A percentile compares a stretch with the other conserved stretches of the same genome.
Conservation (phyloP, 2,888 invertebrate genomes). For the Cyrtodaria siliqua region DNA sequence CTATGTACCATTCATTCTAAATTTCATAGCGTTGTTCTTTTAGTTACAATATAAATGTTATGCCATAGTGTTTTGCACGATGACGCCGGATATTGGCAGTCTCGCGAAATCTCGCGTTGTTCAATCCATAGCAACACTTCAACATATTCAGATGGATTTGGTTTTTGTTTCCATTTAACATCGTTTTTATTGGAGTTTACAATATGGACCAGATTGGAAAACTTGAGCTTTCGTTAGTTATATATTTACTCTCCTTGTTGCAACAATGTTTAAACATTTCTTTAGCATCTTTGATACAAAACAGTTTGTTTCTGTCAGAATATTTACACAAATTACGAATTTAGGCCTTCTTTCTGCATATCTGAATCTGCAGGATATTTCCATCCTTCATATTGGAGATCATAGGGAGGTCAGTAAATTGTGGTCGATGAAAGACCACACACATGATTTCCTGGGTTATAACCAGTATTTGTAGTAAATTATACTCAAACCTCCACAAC, state of each 20-base stretch:
- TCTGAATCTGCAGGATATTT: neutral
- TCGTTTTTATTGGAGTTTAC: neutral
- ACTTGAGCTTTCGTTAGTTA: conserved; percentile 77
- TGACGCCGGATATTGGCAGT: neutral
- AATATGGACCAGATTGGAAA: conserved; percentile 79
- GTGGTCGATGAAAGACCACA: no score
- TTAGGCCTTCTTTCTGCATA: neutral
- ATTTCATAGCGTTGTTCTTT: no score
- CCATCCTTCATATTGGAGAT: no score
- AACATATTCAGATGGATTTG: conserved; percentile 19
- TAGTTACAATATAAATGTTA: no score
- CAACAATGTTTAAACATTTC: no score
- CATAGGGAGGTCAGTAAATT: no score
- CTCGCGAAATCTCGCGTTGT: conserved; percentile 47
- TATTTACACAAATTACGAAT: neutral
- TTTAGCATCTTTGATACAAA: no score
- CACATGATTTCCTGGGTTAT: no score
- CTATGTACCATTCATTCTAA: no score
- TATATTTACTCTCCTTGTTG: neutral
- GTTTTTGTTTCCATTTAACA: neutral
- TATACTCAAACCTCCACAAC: no score
- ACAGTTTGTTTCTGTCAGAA: no score
- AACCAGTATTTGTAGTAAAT: no score
- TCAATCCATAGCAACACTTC: conserved; percentile 67
- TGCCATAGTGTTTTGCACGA: neutral